Percentiles rank a stretch among this genome's conserved stretches.
Conservation (phyloP, 1,140 invertebrate genomes). For the Metaphire vulgaris region DNA sequence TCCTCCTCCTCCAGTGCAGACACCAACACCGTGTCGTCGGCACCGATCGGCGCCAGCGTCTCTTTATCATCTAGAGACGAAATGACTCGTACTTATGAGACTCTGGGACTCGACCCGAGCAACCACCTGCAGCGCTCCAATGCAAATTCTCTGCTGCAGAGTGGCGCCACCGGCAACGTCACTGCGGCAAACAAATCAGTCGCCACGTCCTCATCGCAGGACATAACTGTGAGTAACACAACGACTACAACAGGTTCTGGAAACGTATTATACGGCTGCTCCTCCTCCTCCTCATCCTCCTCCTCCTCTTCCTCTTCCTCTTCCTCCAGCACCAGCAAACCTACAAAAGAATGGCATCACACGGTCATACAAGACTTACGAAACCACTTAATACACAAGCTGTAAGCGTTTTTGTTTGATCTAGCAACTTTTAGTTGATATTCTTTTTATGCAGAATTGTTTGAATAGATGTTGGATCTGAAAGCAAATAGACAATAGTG, state of each 20-base stretch:
- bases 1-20: background rate
- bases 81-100: background rate
- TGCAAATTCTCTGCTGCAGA: background rate
- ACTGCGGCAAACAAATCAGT: too few relatives aligned
- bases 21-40: background rate
- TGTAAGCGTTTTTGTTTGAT: slow-evolving; percentile 15
- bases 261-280: too few relatives aligned
- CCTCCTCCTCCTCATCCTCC: too few relatives aligned
- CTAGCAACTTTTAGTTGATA: background rate
- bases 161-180: too few relatives aligned
- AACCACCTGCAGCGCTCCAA: background rate
- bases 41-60: background rate
- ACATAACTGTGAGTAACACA: too few relatives aligned
- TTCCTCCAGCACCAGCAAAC: too few relatives aligned
- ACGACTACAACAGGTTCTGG: too few relatives aligned
- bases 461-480: too few relatives aligned
- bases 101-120: background rate
- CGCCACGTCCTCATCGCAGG: too few relatives aligned
- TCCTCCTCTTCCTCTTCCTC: too few relatives aligned
- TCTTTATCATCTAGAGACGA: background rate
- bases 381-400: slow-evolving; percentile 18
- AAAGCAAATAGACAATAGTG: background rate
- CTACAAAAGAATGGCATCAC: slow-evolving; percentile 89
- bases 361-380: slow-evolving; percentile 84
- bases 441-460: background rate